These are phyloP conservation scores for Timema cristinae DNA, from an alignment of 2,888 invertebrate species.

Conservation along the genomic window DNA sequence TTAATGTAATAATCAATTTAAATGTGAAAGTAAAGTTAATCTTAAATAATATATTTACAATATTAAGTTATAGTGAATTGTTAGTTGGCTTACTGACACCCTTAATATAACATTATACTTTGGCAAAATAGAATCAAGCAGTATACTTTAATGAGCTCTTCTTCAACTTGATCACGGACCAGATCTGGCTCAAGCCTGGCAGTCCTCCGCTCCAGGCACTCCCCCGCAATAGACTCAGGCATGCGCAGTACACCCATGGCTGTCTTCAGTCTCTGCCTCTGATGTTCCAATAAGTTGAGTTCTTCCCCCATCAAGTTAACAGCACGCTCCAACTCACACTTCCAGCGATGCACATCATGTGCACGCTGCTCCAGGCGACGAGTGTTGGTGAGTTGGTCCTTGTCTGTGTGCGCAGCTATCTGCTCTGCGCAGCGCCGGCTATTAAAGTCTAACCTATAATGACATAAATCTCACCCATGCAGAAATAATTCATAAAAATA, in stretches of 20 bases:
- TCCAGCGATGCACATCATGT: constrained; percentile 68
- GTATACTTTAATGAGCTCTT: constrained; percentile 62
- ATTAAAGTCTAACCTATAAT: constrained; percentile 35
- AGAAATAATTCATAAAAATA: no score
- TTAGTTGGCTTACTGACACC: no score
- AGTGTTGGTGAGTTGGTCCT: constrained; percentile 64
- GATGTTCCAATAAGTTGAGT: constrained; percentile 60
- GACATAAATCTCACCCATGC: not conserved
- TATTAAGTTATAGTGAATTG: no score
- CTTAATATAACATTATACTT: no score
- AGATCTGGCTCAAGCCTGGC: constrained; percentile 68
- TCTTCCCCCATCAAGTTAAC: constrained; percentile 66
- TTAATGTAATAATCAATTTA: no score
- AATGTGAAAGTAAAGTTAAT: no score
- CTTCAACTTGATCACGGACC: constrained; percentile 70
- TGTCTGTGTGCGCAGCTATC: constrained; percentile 61
- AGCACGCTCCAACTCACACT: constrained; percentile 66
- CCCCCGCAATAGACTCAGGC: constrained; percentile 71
- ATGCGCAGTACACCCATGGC: constrained; percentile 49
- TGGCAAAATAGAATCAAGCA: no score
- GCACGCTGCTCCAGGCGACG: constrained; percentile 61
- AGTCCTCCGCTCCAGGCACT: constrained; percentile 68
- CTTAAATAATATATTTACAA: no score
- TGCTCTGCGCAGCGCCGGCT: constrained; percentile 58
- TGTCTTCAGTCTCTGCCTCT: constrained; percentile 27